A percentile compares a stretch with the other conserved stretches of the same genome.
phyloP scores from a whole-genome alignment of 1,140 invertebrate species.

The Leptinotarsa undecemlineata region DNA sequence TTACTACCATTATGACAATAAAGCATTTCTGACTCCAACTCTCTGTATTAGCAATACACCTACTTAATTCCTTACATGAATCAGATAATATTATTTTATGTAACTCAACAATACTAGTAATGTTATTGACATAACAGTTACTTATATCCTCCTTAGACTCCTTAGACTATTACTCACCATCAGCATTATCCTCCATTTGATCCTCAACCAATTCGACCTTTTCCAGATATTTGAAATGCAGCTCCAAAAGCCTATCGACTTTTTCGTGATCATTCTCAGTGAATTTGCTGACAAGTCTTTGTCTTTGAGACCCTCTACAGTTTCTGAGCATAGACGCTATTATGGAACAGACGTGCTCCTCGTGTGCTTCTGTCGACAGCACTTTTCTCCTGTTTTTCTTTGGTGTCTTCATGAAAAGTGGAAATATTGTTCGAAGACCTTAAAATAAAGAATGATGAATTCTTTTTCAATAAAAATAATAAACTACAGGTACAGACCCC shows the following conservation, averaged over 20 bases:
- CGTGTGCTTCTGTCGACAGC: slow-evolving; percentile 83
- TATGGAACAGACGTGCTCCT: slow-evolving; percentile 95
- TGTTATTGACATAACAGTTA: too few species aligned
- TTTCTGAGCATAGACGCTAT: slow-evolving; percentile 92
- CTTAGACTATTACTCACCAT: neutral
- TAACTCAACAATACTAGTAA: too few species aligned
- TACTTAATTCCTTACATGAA: too few species aligned
- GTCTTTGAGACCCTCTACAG: slow-evolving; percentile 85
- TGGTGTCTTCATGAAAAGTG: slow-evolving; percentile 98
- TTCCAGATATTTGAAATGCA: slow-evolving; percentile 97
- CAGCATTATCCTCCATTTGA: slow-evolving; percentile 39
- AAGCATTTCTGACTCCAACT: too few species aligned
- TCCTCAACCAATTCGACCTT: slow-evolving; percentile 89
- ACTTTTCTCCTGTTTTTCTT: slow-evolving; percentile 79
- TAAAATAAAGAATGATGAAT: neutral
- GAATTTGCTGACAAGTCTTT: slow-evolving; percentile 93
- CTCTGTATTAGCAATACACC: too few species aligned
- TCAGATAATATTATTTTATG: too few species aligned
- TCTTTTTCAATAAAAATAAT: neutral
- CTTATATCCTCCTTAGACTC: too few species aligned
- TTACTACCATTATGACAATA: too few species aligned
- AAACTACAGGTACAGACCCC: too few species aligned
- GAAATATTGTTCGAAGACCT: slow-evolving; percentile 91
- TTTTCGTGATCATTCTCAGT: slow-evolving; percentile 99
- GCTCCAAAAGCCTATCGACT: slow-evolving; percentile 92